These are phyloP conservation scores for Eristalis arbustorum DNA, from an alignment of 2,888 invertebrate species.

Conservation along the genomic window DNA sequence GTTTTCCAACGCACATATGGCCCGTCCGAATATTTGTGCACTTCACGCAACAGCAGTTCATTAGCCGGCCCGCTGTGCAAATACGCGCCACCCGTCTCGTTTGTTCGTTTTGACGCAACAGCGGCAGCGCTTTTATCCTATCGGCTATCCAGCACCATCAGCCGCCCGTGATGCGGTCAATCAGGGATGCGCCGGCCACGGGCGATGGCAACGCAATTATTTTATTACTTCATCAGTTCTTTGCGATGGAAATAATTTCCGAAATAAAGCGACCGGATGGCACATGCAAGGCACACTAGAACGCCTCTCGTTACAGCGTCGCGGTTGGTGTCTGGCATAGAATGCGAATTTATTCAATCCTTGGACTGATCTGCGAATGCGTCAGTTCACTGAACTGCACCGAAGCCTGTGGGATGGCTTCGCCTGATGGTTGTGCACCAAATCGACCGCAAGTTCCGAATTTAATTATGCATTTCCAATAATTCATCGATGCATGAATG, in stretches of 20 bases:
- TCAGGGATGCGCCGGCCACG: neutral
- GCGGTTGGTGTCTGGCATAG: neutral
- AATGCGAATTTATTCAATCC: neutral
- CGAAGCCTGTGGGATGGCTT: neutral
- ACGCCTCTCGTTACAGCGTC: too few species aligned
- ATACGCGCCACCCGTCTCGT: neutral
- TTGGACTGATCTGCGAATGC: neutral
- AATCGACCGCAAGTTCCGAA: constrained; percentile 31
- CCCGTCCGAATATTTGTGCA: neutral
- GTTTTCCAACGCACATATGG: too few species aligned
- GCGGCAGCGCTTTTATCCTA: neutral
- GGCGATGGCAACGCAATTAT: neutral
- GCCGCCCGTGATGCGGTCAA: neutral
- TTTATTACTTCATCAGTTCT: neutral
- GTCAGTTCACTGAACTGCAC: neutral
- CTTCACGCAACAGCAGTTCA: neutral
- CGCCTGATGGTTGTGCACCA: constrained; percentile 15
- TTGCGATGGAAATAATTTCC: neutral
- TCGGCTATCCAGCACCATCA: neutral
- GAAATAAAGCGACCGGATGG: neutral
- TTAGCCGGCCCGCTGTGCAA: neutral
- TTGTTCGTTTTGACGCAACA: neutral
- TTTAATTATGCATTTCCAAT: constrained; percentile 35
- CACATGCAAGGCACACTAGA: too few species aligned
- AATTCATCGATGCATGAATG: constrained; percentile 18